A percentile compares a stretch with the other conserved stretches of the same genome.
These are phyloP conservation scores for Xenops minutus DNA, from an alignment of 2,797 vertebrate genomes.

Conservation along the genomic window DNA sequence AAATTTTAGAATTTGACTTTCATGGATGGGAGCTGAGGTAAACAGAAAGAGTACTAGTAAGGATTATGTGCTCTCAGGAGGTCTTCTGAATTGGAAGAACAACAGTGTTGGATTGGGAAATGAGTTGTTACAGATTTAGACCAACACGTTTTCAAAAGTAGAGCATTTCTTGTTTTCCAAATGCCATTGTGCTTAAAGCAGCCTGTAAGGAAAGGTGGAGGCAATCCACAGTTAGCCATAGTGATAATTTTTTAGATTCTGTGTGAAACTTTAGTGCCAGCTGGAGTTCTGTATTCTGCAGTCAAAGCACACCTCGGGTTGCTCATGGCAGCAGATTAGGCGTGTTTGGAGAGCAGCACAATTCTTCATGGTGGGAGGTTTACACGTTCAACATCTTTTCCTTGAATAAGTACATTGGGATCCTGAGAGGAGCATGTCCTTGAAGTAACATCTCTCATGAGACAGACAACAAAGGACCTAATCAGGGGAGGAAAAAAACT, in stretches of 20 bases:
- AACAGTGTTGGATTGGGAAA: neutral
- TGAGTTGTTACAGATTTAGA: neutral
- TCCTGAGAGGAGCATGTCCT: neutral
- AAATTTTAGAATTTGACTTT: neutral
- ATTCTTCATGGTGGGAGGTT: neutral
- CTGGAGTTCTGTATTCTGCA: neutral
- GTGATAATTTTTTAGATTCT: neutral
- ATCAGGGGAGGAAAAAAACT: neutral
- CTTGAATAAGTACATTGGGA: accelerated
- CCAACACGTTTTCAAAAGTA: neutral
- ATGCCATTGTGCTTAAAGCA: neutral
- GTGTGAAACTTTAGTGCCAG: neutral
- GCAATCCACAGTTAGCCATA: neutral
- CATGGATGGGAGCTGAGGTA: neutral
- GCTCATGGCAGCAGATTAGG: neutral
- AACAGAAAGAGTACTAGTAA: neutral
- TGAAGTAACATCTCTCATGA: neutral
- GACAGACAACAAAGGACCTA: neutral
- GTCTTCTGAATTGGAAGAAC: neutral
- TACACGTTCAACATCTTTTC: accelerated
- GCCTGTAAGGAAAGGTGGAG: neutral
- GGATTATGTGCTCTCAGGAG: neutral
- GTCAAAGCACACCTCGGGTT: neutral
- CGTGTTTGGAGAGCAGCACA: neutral
- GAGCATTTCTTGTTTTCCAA: neutral